phyloP scores from a whole-genome alignment of 2,888 invertebrate genomes.

The Antheraea yamamai region DNA sequence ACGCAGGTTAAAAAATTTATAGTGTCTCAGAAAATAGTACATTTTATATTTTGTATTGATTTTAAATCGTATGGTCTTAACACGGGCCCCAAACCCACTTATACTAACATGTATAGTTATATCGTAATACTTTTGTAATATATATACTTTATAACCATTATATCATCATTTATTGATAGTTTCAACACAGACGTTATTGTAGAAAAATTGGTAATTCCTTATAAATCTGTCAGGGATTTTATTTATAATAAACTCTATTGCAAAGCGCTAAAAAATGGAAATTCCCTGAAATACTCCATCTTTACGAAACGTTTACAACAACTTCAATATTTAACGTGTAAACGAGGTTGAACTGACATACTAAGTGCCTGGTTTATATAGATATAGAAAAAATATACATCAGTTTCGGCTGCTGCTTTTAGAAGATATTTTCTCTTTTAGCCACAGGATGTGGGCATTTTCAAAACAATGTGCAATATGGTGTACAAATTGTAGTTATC shows the following conservation, averaged over 20 bases:
- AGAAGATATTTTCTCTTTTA: background rate
- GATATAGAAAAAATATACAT: background rate
- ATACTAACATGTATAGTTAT: background rate
- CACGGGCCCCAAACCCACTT: background rate
- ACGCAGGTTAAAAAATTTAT: too few relatives aligned
- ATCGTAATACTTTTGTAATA: background rate
- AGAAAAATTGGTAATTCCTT: background rate
- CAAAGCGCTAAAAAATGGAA: background rate
- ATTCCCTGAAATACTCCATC: background rate
- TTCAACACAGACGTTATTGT: background rate
- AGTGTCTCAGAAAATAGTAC: too few relatives aligned
- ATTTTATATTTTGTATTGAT: too few relatives aligned
- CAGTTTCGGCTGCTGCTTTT: background rate
- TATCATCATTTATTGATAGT: background rate
- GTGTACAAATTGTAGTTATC: too few relatives aligned
- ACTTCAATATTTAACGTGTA: slow-evolving; percentile 5
- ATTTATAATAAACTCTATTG: background rate
- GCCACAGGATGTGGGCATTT: too few relatives aligned
- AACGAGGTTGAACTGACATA: background rate
- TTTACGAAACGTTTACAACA: background rate
- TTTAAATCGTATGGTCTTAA: background rate
- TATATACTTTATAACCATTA: background rate
- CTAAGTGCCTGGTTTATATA: background rate
- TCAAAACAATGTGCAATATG: background rate
- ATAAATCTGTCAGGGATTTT: background rate